Conservation (phyloP, 2,797 vertebrate species). For the Alfaro cultratus region DNA sequence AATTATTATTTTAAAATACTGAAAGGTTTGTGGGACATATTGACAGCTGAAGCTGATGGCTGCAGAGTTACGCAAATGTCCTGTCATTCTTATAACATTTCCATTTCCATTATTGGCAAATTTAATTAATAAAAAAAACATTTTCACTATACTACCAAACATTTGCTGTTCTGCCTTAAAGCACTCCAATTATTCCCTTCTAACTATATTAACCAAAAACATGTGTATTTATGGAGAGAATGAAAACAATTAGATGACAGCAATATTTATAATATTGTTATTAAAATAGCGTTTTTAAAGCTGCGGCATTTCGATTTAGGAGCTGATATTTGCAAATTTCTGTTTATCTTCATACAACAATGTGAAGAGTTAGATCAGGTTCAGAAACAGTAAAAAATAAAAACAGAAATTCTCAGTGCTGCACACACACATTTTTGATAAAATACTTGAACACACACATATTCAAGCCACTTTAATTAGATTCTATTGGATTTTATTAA, state of each 20-base stretch:
- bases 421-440: neutral
- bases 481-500: slow-evolving; percentile 81
- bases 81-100: neutral
- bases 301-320: neutral
- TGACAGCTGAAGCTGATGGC: slow-evolving; percentile 22
- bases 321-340: neutral
- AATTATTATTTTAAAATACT: neutral
- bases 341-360: neutral
- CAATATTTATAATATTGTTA: neutral
- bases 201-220: no score
- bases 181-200: no score
- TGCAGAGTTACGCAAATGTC: neutral
- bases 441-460: slow-evolving; percentile 26
- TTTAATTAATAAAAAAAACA: neutral
- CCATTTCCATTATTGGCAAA: neutral
- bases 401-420: neutral
- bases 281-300: neutral
- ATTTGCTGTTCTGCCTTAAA: no score
- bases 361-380: neutral
- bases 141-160: neutral
- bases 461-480: slow-evolving; percentile 70
- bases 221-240: no score
- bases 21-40: slow-evolving; percentile 5
- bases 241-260: neutral
- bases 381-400: neutral